phyloP scores from a whole-genome alignment of 2,113 vertebrate species.

The Oxyura jamaicensis region DNA sequence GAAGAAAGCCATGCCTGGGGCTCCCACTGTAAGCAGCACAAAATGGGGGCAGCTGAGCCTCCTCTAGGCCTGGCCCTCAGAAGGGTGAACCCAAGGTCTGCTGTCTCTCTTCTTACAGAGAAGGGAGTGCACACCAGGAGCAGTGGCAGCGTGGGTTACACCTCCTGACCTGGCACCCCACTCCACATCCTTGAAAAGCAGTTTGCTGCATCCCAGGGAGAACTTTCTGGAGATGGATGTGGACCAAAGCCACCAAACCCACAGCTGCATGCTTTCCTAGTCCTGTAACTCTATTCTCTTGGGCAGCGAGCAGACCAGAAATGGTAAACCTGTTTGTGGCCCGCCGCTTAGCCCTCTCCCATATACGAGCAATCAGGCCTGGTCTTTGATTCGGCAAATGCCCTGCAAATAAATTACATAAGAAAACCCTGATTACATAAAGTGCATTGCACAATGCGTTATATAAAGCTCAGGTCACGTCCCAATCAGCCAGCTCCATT shows the following conservation, averaged over 20 bases:
- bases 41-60: not conserved
- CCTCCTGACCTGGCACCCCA: not conserved
- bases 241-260: accelerated
- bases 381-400: not conserved
- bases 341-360: not conserved
- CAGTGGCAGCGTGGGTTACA: no score
- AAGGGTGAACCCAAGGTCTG: not conserved
- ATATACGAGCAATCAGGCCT: not conserved
- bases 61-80: not conserved
- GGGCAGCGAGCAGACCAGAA: not conserved
- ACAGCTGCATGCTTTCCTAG: not conserved
- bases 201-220: not conserved
- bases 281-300: no score
- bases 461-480: constrained; percentile 16
- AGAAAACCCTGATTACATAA: constrained; percentile 45
- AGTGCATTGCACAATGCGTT: constrained; percentile 33
- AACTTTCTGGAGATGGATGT: not conserved
- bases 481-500: not conserved
- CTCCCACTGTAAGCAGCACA: accelerated
- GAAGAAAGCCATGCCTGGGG: not conserved
- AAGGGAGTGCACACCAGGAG: not conserved
- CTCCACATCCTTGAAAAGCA: not conserved
- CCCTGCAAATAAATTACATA: constrained; percentile 29
- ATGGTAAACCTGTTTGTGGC: not conserved
- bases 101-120: not conserved